A percentile compares a stretch with the other conserved stretches of the same genome.
Evolutionary conservation across 2,888 invertebrate genomes (phyloP).

Genomic region (Taenaris catops): DNA sequence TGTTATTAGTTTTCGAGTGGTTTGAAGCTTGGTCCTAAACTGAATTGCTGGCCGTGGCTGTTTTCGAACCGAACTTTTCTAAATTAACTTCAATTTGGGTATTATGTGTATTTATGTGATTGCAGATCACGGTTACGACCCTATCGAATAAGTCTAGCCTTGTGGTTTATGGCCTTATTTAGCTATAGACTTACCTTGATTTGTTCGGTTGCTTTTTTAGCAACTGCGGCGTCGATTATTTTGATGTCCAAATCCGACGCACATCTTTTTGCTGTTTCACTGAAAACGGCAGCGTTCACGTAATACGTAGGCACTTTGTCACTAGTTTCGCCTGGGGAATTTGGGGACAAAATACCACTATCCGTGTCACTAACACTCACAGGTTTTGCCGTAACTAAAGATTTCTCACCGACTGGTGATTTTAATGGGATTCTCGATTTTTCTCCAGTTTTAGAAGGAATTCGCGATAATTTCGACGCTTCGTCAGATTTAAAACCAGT

Average conservation of each 20-base stretch:
- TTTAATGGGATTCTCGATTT: conserved; percentile 55
- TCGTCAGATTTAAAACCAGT: conserved; percentile 66
- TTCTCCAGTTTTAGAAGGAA: conserved; percentile 49
- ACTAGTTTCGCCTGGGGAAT: conserved; percentile 78
- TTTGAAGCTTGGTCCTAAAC: too few species aligned
- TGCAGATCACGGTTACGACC: too few species aligned
- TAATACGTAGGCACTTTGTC: conserved; percentile 54
- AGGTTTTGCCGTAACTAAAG: conserved; percentile 47
- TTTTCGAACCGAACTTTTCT: too few species aligned
- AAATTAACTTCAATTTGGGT: background rate
- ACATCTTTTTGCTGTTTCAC: conserved; percentile 53
- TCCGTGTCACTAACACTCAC: conserved; percentile 81
- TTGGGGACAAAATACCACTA: conserved; percentile 82
- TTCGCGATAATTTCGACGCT: conserved; percentile 37
- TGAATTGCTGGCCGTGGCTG: too few species aligned
- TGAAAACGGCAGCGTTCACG: conserved; percentile 61
- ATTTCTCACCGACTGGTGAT: conserved; percentile 53
- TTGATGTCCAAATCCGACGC: conserved; percentile 55
- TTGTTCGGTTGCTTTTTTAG: conserved; percentile 69
- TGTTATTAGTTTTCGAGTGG: too few species aligned
- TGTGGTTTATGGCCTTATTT: too few species aligned
- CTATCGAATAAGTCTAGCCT: too few species aligned
- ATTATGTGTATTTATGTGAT: too few species aligned
- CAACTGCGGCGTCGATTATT: conserved; percentile 60
- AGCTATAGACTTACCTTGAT: conserved; percentile 56